Evolutionary conservation across 1,140 invertebrate species (phyloP).

Genomic region (Drosophila melanica): DNA sequence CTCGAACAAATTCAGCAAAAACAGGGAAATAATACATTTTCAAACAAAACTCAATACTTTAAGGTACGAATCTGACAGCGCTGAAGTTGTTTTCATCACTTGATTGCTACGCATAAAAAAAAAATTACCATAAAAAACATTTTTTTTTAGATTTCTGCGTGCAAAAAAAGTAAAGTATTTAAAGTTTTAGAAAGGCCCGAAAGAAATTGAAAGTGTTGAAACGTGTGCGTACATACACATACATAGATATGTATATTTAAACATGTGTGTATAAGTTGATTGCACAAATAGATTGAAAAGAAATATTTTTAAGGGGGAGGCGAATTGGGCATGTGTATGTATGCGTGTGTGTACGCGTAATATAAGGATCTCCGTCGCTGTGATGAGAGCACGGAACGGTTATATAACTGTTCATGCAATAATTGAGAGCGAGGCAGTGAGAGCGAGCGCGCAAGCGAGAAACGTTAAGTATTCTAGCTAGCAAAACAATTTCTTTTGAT

Average conservation of each 20-base stretch:
- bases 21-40: too few relatives aligned
- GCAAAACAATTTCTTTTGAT: conserved; percentile 53
- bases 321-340: conserved; percentile 12
- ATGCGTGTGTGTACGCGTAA: conserved; percentile 26
- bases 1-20: too few relatives aligned
- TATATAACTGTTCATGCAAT: conserved; percentile 58
- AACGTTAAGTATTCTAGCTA: conserved; percentile 12
- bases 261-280: conserved; percentile 9
- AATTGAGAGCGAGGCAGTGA: not conserved
- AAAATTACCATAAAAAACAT: not conserved
- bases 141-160: not conserved
- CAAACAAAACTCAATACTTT: not conserved
- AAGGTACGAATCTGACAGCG: not conserved
- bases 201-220: conserved; percentile 28
- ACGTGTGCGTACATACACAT: not conserved
- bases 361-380: conserved; percentile 55
- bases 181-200: conserved; percentile 2
- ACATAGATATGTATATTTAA: not conserved
- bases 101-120: too few relatives aligned
- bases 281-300: conserved; percentile 22
- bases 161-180: not conserved
- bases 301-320: conserved; percentile 2
- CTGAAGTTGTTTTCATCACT: not conserved
- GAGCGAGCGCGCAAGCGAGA: conserved; percentile 1
- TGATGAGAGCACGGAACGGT: conserved; percentile 30